Conservation (phyloP, 2,797 vertebrate species). For the Propithecus deckenii region DNA sequence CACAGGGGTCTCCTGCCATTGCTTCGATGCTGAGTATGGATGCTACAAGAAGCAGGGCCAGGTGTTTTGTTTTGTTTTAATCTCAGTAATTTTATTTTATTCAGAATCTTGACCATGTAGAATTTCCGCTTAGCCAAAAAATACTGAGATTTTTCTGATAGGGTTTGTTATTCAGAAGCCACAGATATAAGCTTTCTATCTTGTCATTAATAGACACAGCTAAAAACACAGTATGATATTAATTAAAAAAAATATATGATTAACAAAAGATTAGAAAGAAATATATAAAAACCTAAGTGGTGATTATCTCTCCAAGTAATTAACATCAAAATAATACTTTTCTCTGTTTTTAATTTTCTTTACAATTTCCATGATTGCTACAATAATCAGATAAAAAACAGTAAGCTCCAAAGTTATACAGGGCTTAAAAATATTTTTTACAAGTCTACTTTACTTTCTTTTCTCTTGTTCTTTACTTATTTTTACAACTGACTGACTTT, state of each 20-base stretch:
- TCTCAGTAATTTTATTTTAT: not conserved
- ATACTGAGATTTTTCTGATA: not conserved
- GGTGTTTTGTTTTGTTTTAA: not conserved
- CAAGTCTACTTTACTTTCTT: not conserved
- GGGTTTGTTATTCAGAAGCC: not conserved
- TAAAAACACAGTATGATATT: not conserved
- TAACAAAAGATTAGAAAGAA: constrained; percentile 48
- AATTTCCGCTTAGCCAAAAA: not conserved
- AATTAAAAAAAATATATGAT: constrained; percentile 48
- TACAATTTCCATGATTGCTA: constrained; percentile 18
- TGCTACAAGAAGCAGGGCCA: not conserved
- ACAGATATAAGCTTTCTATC: not conserved
- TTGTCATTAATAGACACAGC: not conserved
- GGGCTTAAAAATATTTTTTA: constrained; percentile 7
- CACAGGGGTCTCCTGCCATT: not conserved
- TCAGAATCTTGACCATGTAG: not conserved
- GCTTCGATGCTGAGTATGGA: not conserved
- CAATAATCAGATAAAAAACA: constrained; percentile 35
- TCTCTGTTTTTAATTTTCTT: constrained; percentile 46
- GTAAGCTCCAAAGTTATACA: not conserved
- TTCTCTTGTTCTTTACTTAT: not conserved
- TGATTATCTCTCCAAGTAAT: constrained; percentile 48
- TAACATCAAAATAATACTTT: constrained; percentile 51
- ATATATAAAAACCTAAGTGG: constrained; percentile 10
- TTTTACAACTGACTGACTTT: not conserved